Conservation (phyloP, 2,888 invertebrate species). For the Eilema depressum region DNA sequence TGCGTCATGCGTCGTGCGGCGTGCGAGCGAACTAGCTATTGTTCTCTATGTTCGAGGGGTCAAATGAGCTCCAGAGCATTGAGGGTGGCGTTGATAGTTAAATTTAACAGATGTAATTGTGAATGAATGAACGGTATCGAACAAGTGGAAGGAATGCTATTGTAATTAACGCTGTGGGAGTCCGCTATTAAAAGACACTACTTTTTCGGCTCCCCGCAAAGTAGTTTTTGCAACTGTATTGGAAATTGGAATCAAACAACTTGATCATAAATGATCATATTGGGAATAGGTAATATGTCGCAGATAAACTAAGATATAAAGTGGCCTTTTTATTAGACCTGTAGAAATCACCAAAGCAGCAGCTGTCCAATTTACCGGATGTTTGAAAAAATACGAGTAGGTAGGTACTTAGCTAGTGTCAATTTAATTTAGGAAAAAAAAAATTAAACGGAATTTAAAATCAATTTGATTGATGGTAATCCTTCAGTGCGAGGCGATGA, state of each 20-base stretch:
- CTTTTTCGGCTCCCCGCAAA: conserved; percentile 20
- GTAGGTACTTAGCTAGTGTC: too few relatives aligned
- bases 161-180: conserved; percentile 65
- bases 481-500: too few relatives aligned
- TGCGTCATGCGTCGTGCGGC: conserved; percentile 31
- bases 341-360: too few relatives aligned
- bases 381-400: too few relatives aligned
- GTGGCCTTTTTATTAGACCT: too few relatives aligned
- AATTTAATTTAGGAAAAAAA: too few relatives aligned
- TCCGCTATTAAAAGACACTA: conserved; percentile 50
- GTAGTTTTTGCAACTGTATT: conserved; percentile 13
- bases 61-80: conserved; percentile 48
- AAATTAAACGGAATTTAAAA: too few relatives aligned
- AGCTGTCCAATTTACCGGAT: too few relatives aligned
- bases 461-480: too few relatives aligned
- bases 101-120: conserved; percentile 76
- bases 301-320: not conserved
- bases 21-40: conserved; percentile 43
- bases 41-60: conserved; percentile 53
- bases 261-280: not conserved
- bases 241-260: conserved; percentile 3
- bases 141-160: conserved; percentile 67
- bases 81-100: conserved; percentile 53
- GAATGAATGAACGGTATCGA: conserved; percentile 69
- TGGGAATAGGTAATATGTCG: not conserved